These are phyloP conservation scores for Clarias laeviceps DNA, from an alignment of 2,797 vertebrate genomes.

Conservation along the genomic window DNA sequence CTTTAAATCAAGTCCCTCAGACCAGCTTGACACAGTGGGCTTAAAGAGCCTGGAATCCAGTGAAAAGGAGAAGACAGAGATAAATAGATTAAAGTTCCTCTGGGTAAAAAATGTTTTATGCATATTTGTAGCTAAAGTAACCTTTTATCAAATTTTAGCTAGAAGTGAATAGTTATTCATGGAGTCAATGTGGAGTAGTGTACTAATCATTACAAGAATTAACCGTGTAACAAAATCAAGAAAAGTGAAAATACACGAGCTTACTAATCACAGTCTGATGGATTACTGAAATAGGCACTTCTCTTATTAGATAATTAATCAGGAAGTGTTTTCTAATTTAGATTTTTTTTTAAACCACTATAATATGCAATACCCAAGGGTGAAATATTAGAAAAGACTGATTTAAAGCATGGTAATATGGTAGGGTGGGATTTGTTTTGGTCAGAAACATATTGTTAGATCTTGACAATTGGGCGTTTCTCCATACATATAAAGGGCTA, in stretches of 20 bases:
- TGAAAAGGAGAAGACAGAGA: constrained; percentile 16
- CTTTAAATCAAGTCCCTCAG: constrained; percentile 65
- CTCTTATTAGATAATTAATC: background rate
- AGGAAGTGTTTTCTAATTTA: background rate
- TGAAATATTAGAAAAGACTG: background rate
- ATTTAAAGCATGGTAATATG: background rate
- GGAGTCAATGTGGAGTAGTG: background rate
- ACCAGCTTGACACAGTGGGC: constrained; percentile 33
- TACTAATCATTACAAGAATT: constrained; percentile 2
- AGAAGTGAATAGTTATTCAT: background rate
- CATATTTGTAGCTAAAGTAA: constrained; percentile 7
- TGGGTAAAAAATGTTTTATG: constrained; percentile 6
- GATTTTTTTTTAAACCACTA: background rate
- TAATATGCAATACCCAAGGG: background rate
- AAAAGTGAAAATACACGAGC: constrained; percentile 8
- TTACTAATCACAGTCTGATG: constrained; percentile 5
- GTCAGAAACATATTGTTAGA: background rate
- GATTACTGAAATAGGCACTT: constrained; percentile 14
- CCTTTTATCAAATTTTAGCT: constrained; percentile 14
- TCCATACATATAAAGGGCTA: background rate
- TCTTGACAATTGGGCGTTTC: background rate
- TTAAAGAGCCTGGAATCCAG: constrained; percentile 18
- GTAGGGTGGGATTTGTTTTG: too few relatives aligned
- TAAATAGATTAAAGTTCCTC: constrained; percentile 20
- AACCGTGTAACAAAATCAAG: background rate